Conservation (phyloP, 2,113 vertebrate genomes). For the Pluvianellus socialis region DNA sequence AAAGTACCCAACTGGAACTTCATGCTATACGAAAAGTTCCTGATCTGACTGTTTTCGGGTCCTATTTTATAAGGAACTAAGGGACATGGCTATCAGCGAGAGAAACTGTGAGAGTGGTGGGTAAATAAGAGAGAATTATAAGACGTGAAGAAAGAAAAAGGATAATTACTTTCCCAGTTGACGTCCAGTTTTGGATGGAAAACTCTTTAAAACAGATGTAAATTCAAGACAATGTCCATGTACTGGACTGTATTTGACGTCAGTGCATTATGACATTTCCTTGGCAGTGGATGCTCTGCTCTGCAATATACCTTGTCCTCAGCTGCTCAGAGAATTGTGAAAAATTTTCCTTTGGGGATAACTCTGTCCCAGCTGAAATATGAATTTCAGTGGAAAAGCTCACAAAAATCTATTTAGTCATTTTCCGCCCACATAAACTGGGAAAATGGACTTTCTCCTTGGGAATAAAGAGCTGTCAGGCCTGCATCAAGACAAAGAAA, state of each 20-base stretch:
- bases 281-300: not conserved
- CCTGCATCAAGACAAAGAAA: not conserved
- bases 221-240: not conserved
- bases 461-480: not conserved
- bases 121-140: not conserved
- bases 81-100: not conserved
- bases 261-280: not conserved
- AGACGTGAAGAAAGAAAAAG: not conserved
- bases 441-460: not conserved
- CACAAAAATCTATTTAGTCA: not conserved
- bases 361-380: not conserved
- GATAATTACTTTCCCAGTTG: not conserved
- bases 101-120: not conserved
- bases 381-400: not conserved
- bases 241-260: not conserved
- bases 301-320: not conserved
- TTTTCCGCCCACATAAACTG: not conserved
- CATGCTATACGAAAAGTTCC: not conserved
- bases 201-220: not conserved
- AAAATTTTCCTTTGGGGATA: not conserved
- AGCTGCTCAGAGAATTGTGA: not conserved
- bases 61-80: not conserved
- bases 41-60: not conserved
- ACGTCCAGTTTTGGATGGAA: not conserved
- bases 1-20: not conserved